These are phyloP conservation scores for Abrostola tripartita DNA, from an alignment of 2,888 invertebrate genomes.

Conservation along the genomic window DNA sequence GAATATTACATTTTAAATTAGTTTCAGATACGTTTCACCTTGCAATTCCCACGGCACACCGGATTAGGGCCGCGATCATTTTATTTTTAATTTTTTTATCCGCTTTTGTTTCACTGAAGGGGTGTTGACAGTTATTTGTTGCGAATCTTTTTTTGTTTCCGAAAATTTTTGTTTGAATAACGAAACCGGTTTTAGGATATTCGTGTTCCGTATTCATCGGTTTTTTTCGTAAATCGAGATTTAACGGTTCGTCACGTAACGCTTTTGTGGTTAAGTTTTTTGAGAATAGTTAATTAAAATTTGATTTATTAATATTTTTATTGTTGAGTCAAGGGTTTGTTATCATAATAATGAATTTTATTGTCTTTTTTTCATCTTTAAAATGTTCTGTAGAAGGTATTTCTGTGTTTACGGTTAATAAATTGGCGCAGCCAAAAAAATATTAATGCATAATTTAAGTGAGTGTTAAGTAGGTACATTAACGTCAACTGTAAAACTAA, in stretches of 20 bases:
- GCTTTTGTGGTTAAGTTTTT: conserved; percentile 84
- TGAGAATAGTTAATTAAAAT: conserved; percentile 84
- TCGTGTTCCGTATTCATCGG: conserved; percentile 79
- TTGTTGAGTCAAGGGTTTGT: conserved; percentile 71
- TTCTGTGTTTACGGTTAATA: background rate
- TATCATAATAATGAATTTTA: conserved; percentile 65
- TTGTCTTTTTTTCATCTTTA: conserved; percentile 29
- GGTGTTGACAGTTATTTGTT: conserved; percentile 88
- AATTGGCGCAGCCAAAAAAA: background rate
- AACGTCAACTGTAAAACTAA: too few species aligned
- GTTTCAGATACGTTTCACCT: conserved; percentile 86
- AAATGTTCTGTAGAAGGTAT: background rate
- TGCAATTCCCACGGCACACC: conserved; percentile 85
- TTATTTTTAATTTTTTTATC: conserved; percentile 80
- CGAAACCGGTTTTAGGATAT: conserved; percentile 83
- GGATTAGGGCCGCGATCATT: conserved; percentile 78
- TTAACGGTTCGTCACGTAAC: conserved; percentile 84
- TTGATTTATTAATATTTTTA: conserved; percentile 84
- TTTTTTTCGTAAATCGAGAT: conserved; percentile 79
- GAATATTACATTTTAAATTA: conserved; percentile 88
- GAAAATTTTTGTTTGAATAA: conserved; percentile 77
- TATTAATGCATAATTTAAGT: too few species aligned
- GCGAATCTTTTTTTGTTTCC: conserved; percentile 83
- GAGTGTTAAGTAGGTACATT: background rate
- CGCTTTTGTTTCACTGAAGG: conserved; percentile 85